A percentile compares a stretch with the other conserved stretches of the same genome.
Evolutionary conservation across 2,113 vertebrate species (phyloP).

Genomic region (Ploceus nigricollis): DNA sequence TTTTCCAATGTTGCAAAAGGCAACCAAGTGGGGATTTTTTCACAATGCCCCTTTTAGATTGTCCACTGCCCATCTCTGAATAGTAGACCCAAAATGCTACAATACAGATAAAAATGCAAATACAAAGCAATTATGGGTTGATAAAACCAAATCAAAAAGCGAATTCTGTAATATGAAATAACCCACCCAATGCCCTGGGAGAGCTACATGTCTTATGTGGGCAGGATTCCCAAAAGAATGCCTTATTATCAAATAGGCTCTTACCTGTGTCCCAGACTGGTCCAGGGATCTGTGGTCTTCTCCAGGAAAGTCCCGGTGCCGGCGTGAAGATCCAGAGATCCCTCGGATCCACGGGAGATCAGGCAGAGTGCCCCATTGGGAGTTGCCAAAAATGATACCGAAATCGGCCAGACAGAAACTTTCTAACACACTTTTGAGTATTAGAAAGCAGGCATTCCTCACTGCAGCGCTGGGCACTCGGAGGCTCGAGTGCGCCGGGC

Average conservation of each 20-base stretch:
- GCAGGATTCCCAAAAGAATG: background rate
- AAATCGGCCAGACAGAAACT: background rate
- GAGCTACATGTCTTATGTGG: background rate
- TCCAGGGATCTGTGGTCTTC: background rate
- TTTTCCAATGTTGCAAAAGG: background rate
- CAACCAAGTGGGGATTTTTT: background rate
- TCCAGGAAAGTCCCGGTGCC: background rate
- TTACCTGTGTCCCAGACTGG: background rate
- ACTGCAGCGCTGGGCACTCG: background rate
- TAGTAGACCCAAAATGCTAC: background rate
- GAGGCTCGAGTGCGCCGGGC: background rate
- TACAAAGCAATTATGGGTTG: background rate
- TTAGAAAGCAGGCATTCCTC: background rate
- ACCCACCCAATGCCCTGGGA: background rate
- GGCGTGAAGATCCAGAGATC: background rate
- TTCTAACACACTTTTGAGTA: background rate
- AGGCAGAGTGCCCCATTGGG: background rate
- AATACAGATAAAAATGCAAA: background rate
- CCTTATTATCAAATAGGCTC: background rate
- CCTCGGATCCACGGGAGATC: background rate
- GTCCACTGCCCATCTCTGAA: background rate
- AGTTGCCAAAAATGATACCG: background rate
- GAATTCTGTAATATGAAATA: background rate
- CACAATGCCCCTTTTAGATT: background rate
- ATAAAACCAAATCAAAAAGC: background rate